These are phyloP conservation scores for Crepidodera aurea DNA, from an alignment of 2,888 invertebrate genomes.

Conservation along the genomic window DNA sequence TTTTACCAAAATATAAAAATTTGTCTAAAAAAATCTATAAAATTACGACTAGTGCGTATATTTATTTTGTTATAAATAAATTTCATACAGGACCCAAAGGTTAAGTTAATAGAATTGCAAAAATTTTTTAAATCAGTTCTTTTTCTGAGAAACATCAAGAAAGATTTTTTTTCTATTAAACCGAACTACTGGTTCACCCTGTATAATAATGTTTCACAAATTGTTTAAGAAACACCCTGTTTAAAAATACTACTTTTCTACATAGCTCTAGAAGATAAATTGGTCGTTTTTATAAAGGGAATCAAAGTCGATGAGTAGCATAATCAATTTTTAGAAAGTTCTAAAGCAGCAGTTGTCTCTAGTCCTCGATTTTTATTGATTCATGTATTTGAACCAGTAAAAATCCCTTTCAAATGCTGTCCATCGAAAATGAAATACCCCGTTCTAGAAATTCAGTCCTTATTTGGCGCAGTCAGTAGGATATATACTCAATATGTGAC, in stretches of 20 bases:
- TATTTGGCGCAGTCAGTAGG: slow-evolving; percentile 1
- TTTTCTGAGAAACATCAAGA: background rate
- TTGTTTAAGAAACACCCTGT: background rate
- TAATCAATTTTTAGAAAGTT: too few species aligned
- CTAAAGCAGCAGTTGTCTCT: too few species aligned
- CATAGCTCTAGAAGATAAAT: background rate
- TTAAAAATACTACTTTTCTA: background rate
- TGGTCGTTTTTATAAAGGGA: background rate
- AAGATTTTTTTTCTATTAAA: background rate
- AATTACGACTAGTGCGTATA: slow-evolving; percentile 34
- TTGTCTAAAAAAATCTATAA: slow-evolving; percentile 36
- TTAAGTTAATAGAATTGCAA: background rate
- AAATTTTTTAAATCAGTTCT: slow-evolving; percentile 13
- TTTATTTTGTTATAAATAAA: slow-evolving; percentile 11
- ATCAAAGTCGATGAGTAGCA: too few species aligned
- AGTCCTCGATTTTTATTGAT: too few species aligned
- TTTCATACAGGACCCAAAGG: background rate
- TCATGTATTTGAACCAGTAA: too few species aligned
- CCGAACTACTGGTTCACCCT: too few species aligned
- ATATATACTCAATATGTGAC: too few species aligned
- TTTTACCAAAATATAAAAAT: slow-evolving; percentile 36
- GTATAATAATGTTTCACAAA: too few species aligned
- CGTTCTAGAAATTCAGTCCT: background rate
- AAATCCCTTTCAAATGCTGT: too few species aligned
- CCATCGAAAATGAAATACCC: background rate